phyloP scores from a whole-genome alignment of 2,797 vertebrate genomes.

The Dryobates pubescens region DNA sequence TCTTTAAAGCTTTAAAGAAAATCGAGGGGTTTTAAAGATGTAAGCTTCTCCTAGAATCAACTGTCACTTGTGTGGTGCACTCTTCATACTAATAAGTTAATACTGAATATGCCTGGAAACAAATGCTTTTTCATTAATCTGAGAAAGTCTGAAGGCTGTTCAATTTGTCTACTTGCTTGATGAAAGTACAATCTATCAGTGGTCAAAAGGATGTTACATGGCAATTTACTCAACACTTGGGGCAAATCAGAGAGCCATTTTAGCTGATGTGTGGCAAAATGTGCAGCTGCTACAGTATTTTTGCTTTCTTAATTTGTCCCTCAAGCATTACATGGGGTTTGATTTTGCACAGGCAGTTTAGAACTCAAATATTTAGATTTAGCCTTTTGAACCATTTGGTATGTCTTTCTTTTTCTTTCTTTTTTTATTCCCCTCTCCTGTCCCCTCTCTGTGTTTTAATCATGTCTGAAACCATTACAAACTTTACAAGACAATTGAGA shows the following conservation, averaged over 20 bases:
- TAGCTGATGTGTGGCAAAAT: background rate
- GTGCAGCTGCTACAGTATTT: background rate
- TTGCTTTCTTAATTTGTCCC: conserved; percentile 13
- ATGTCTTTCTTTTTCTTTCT: background rate
- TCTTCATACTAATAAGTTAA: conserved; percentile 43
- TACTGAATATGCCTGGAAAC: conserved; percentile 41
- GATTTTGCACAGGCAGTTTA: background rate
- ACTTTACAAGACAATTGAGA: background rate
- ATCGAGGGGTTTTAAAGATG: conserved; percentile 16
- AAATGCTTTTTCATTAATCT: conserved; percentile 37
- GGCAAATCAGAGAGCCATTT: background rate
- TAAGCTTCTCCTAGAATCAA: background rate
- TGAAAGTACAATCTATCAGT: background rate
- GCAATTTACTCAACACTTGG: background rate
- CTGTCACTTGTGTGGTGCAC: background rate
- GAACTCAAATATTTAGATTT: background rate
- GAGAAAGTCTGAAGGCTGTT: conserved; percentile 14
- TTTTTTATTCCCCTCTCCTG: too few relatives aligned
- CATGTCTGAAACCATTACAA: background rate
- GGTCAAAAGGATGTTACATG: conserved; percentile 21
- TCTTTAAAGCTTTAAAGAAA: conserved; percentile 38
- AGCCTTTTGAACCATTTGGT: background rate
- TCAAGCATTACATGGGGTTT: background rate
- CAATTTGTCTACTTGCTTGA: background rate
- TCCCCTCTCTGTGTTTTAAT: background rate